Evolutionary conservation across 2,888 invertebrate species (phyloP).

Genomic region (Barypeithes pellucidus): DNA sequence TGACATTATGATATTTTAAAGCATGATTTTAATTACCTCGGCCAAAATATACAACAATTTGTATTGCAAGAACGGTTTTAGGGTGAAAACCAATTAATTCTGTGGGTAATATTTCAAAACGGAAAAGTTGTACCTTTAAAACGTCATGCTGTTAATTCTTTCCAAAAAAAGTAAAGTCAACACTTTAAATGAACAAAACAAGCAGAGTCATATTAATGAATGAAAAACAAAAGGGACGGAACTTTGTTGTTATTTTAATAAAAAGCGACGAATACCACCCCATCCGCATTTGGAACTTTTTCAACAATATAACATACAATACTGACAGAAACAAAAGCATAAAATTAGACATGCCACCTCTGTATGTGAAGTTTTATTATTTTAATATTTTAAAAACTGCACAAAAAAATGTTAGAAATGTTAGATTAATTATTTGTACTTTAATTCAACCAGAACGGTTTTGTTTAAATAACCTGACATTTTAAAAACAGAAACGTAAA

Average conservation of each 20-base stretch:
- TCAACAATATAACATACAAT: constrained; percentile 66
- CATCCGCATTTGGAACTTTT: constrained; percentile 35
- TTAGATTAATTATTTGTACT: constrained; percentile 16
- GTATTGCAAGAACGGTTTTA: background rate
- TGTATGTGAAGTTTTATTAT: constrained; percentile 33
- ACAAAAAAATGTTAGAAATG: constrained; percentile 18
- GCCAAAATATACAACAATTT: background rate
- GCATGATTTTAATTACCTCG: background rate
- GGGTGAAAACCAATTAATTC: constrained; percentile 4
- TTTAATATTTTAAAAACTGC: constrained; percentile 21
- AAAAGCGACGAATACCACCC: constrained; percentile 45
- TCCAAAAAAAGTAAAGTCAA: constrained; percentile 42
- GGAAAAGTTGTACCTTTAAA: constrained; percentile 31
- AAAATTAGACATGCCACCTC: constrained; percentile 47
- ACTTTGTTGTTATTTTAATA: constrained; percentile 31
- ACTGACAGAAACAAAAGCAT: constrained; percentile 67
- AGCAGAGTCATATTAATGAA: constrained; percentile 46
- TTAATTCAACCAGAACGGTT: background rate
- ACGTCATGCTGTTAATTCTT: constrained; percentile 50
- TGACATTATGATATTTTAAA: background rate
- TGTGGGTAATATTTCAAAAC: constrained; percentile 1
- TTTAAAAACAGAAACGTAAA: background rate
- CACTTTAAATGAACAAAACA: constrained; percentile 43
- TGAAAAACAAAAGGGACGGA: constrained; percentile 41
- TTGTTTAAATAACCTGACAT: background rate